Evolutionary conservation across 1,140 invertebrate species (phyloP).

Genomic region (Spodoptera frugiperda): DNA sequence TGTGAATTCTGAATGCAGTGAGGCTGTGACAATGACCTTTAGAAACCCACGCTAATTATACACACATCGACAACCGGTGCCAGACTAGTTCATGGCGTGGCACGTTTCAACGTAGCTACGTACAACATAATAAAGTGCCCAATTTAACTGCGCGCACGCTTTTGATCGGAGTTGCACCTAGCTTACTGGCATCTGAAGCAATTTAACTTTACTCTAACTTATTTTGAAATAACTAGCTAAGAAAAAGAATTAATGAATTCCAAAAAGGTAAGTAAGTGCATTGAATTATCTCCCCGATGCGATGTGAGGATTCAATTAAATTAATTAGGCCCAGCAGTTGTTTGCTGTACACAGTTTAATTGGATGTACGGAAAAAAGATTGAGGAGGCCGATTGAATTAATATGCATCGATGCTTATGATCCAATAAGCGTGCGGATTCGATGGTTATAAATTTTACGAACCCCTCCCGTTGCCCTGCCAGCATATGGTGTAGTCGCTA

Average conservation of each 20-base stretch:
- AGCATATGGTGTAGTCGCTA: constrained; percentile 70
- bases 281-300: constrained; percentile 12
- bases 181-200: neutral
- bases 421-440: constrained; percentile 70
- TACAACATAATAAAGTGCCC: constrained; percentile 42
- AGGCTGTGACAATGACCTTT: constrained; percentile 84
- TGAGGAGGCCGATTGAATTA: constrained; percentile 66
- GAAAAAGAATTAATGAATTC: constrained; percentile 15
- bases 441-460: constrained; percentile 64
- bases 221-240: neutral
- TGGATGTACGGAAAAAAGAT: constrained; percentile 54
- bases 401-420: constrained; percentile 66
- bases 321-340: constrained; percentile 34
- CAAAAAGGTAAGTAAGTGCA: neutral
- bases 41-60: constrained; percentile 84
- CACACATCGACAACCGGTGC: constrained; percentile 68
- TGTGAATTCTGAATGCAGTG: constrained; percentile 66
- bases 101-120: constrained; percentile 62
- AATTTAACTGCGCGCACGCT: constrained; percentile 40
- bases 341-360: constrained; percentile 46
- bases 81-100: constrained; percentile 70
- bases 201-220: neutral
- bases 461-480: constrained; percentile 64
- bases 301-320: constrained; percentile 35
- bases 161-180: neutral